Evolutionary conservation across 2,797 vertebrate genomes (phyloP).

Genomic region (Hypotaenidia okinawae): DNA sequence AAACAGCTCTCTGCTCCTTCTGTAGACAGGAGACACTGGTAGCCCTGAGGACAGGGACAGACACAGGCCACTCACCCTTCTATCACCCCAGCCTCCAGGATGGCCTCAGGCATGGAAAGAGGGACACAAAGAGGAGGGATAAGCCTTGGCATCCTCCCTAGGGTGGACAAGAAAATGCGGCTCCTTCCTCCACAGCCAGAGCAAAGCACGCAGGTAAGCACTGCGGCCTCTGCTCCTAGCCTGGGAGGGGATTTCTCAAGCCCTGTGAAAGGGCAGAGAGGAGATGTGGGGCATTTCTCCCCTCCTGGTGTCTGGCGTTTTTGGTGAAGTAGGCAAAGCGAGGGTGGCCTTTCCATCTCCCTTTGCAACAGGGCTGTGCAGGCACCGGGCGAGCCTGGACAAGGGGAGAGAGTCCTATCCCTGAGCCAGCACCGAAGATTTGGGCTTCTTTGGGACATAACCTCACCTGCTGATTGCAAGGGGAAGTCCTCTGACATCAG

Average conservation of each 20-base stretch:
- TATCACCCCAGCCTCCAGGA: neutral
- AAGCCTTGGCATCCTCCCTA: neutral
- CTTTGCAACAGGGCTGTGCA: neutral
- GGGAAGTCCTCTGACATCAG: neutral
- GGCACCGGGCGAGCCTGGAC: neutral
- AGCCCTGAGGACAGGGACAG: neutral
- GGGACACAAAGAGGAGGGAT: neutral
- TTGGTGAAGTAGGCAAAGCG: accelerated
- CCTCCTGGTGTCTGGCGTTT: neutral
- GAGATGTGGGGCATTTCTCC: accelerated
- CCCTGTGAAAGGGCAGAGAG: neutral
- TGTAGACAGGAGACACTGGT: accelerated
- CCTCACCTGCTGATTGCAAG: neutral
- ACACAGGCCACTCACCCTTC: neutral
- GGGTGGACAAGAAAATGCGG: neutral
- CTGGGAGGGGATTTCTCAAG: neutral
- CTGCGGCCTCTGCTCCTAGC: neutral
- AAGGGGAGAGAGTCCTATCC: too few species aligned
- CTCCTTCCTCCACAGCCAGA: accelerated
- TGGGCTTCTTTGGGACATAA: accelerated
- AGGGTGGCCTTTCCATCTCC: neutral
- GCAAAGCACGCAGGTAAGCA: neutral
- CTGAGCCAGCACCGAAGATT: neutral
- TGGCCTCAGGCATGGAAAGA: neutral
- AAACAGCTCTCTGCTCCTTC: neutral